Evolutionary conservation across 1,140 invertebrate species (phyloP), one percentile per base, ranked within the genome.

Genomic region (Capitella teleta): DNA sequence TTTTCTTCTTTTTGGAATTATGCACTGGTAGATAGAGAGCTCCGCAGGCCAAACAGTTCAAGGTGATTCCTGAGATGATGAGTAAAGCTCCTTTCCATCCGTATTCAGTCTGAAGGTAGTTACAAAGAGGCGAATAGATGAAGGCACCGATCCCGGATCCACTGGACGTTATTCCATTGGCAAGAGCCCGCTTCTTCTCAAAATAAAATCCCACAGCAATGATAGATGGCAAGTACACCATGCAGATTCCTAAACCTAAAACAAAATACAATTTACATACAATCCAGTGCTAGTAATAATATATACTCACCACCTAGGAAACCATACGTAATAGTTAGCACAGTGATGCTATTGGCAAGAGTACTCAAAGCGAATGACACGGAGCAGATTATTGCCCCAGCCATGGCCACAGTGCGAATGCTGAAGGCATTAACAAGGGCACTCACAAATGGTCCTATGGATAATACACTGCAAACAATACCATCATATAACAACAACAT

Each of bases 341-440:
- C 51, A 14, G 19, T 26, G n/a, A 50, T 52, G 37, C 42, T 52
- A 3, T 45, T 25, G 6, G 51, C 19, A n/a, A 38, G 25, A 19
- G 28, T 28, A 37, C 44, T 52, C 16, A 36, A 6, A 23, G 30
- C 24, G 34, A 47, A 52, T n/a, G 44, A 23, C 5, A 52, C 3
- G 14, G 30, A 24, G 12, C 23, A 24, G 24, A 53, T 16, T 5
- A 44, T 12, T 10, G 49, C 19, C 10, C 93, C 93, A 1, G 83
- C 81, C 47, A 97, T 88, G 62, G 91, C 95, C 1, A 96, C 90
- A 0, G 81, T 76, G 3, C 93, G 80, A 68, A 92, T 95, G 5
- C 93, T 93, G 71, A 82, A 97, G 66, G 89, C 91, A 75, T 97
- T 98, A 47, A 89, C 88, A 62, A 98, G 73, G 25, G 90, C 91